These are phyloP conservation scores for Diplogasteroides magnus DNA, from an alignment of 1,140 invertebrate species.

Conservation along the genomic window DNA sequence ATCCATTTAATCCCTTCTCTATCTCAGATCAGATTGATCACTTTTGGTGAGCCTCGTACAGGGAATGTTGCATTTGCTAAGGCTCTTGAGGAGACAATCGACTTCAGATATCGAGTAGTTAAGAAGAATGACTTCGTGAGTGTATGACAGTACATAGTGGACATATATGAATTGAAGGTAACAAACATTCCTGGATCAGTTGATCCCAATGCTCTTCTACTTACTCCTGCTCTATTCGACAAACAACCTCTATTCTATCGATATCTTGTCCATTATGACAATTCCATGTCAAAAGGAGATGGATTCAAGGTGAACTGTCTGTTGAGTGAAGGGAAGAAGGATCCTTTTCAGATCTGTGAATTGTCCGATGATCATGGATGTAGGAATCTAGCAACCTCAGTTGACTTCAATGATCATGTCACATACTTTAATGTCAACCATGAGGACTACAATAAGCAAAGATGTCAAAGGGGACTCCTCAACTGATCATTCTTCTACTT, in stretches of 20 bases:
- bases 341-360: constrained; percentile 39
- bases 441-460: constrained; percentile 44
- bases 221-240: constrained; percentile 46
- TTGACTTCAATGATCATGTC: constrained; percentile 46
- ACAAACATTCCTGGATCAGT: constrained; percentile 51
- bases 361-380: constrained; percentile 51
- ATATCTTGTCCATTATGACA: constrained; percentile 48
- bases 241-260: constrained; percentile 49
- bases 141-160: constrained; percentile 13
- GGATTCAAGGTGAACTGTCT: constrained; percentile 36
- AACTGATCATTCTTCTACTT: no score
- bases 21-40: constrained; percentile 35
- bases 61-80: constrained; percentile 52
- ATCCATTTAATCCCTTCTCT: background rate
- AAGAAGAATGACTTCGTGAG: constrained; percentile 52
- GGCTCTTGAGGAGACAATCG: constrained; percentile 44
- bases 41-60: constrained; percentile 52
- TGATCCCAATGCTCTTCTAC: constrained; percentile 48
- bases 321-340: constrained; percentile 47
- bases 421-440: constrained; percentile 46
- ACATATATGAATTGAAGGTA: constrained; percentile 33
- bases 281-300: constrained; percentile 43
- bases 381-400: constrained; percentile 48
- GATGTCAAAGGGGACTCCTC: constrained; percentile 30
- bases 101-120: constrained; percentile 49